Evolutionary conservation across 2,113 vertebrate genomes (phyloP).

Genomic region (Mustelus asterias): DNA sequence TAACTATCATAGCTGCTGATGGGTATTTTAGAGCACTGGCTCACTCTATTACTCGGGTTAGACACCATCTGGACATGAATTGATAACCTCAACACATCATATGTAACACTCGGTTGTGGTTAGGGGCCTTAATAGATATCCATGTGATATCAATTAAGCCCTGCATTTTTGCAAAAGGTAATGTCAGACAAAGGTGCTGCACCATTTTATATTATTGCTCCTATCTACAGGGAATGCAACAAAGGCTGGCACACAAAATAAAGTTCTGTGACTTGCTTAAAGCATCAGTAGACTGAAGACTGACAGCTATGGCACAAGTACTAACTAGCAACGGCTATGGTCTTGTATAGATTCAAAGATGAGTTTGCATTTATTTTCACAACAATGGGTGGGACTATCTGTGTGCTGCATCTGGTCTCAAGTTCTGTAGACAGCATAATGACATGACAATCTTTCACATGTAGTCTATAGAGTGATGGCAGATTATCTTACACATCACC

Average conservation of each 20-base stretch:
- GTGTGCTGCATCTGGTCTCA: not conserved
- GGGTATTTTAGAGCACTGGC: not conserved
- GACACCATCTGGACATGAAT: not conserved
- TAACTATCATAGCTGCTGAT: not conserved
- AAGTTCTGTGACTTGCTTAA: not conserved
- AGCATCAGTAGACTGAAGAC: not conserved
- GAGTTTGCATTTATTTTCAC: not conserved
- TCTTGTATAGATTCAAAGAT: not conserved
- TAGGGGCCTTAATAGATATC: not conserved
- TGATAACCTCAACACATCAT: not conserved
- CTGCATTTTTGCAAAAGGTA: not conserved
- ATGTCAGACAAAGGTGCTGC: not conserved
- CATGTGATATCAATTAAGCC: too few species aligned
- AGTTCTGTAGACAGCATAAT: not conserved
- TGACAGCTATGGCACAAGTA: not conserved
- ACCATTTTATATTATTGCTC: not conserved
- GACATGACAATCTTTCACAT: not conserved
- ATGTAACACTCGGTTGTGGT: not conserved
- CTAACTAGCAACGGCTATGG: not conserved
- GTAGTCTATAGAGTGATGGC: not conserved
- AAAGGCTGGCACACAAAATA: not conserved
- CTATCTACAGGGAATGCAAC: not conserved
- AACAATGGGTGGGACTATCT: not conserved
- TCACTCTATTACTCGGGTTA: not conserved
- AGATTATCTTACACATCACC: not conserved